Evolutionary conservation across 1,140 invertebrate species (phyloP).

Genomic region (Drosophila repletoides): DNA sequence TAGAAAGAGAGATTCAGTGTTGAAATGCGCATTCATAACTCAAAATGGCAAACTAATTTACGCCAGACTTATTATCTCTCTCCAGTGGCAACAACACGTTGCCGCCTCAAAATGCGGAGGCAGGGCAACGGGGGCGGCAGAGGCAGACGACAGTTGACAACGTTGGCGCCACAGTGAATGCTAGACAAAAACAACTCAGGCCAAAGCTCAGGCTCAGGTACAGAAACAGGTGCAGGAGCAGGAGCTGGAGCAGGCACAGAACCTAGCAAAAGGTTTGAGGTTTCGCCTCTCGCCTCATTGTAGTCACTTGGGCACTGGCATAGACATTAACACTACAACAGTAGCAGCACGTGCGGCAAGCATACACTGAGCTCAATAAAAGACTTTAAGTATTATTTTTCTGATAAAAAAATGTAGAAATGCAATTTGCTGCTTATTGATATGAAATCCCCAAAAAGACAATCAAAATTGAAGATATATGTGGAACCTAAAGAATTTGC

Average conservation of each 20-base stretch:
- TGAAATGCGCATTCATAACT: conserved; percentile 80
- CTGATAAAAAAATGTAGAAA: too few relatives aligned
- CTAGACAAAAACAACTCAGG: conserved; percentile 39
- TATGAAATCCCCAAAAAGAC: too few relatives aligned
- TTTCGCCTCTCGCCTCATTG: conserved; percentile 9
- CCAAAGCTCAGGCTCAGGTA: conserved; percentile 1
- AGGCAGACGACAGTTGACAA: conserved; percentile 34
- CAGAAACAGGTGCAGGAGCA: background rate
- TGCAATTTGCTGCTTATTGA: too few relatives aligned
- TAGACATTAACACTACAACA: conserved; percentile 57
- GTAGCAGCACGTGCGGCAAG: conserved; percentile 30
- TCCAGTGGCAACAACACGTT: conserved; percentile 67
- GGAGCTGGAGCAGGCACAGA: too few relatives aligned
- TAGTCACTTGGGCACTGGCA: conserved; percentile 52
- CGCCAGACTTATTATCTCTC: conserved; percentile 76
- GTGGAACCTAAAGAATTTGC: too few relatives aligned
- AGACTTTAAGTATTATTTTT: too few relatives aligned
- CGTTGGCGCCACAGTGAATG: conserved; percentile 9
- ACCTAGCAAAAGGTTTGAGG: too few relatives aligned
- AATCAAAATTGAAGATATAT: too few relatives aligned
- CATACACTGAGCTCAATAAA: too few relatives aligned
- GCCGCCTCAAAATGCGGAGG: conserved; percentile 6
- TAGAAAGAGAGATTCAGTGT: background rate
- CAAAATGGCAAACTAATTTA: conserved; percentile 81
- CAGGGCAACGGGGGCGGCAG: background rate